phyloP scores from a whole-genome alignment of 2,113 vertebrate genomes.

The Rafetus swinhoei region DNA sequence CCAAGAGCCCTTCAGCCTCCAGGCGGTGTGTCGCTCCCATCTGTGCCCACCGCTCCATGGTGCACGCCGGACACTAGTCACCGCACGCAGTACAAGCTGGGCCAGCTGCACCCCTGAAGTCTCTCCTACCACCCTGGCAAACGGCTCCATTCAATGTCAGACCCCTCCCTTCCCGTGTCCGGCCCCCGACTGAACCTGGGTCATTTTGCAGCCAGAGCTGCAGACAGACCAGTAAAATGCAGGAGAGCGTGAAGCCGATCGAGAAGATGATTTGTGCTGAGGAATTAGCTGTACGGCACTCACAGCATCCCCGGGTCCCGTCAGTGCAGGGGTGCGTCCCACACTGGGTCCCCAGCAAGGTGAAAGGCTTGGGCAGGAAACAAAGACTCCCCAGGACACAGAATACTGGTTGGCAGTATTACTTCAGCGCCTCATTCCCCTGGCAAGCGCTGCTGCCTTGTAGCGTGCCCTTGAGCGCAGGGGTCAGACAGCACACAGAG shows the following conservation, averaged over 20 bases:
- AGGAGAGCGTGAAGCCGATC: neutral
- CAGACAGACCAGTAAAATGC: too few species aligned
- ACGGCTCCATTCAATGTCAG: neutral
- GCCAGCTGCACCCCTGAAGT: neutral
- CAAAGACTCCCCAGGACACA: neutral
- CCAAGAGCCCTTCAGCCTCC: neutral
- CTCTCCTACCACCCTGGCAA: neutral
- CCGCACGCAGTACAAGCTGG: neutral
- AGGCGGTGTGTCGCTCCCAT: neutral
- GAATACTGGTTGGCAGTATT: neutral
- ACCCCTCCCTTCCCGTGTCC: neutral
- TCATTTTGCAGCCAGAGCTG: neutral
- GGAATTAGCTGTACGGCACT: neutral
- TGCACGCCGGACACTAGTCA: neutral
- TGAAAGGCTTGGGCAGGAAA: neutral
- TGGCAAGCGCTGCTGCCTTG: neutral
- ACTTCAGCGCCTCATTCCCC: neutral
- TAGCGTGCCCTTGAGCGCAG: neutral
- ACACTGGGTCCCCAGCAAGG: neutral
- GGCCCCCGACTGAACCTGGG: neutral
- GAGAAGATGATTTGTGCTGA: neutral
- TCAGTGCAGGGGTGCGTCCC: too few species aligned
- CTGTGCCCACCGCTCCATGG: neutral
- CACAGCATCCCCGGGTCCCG: neutral
- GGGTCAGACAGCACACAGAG: neutral